Evolutionary conservation across 2,113 vertebrate species (phyloP).

Genomic region (Carassius carassius): DNA sequence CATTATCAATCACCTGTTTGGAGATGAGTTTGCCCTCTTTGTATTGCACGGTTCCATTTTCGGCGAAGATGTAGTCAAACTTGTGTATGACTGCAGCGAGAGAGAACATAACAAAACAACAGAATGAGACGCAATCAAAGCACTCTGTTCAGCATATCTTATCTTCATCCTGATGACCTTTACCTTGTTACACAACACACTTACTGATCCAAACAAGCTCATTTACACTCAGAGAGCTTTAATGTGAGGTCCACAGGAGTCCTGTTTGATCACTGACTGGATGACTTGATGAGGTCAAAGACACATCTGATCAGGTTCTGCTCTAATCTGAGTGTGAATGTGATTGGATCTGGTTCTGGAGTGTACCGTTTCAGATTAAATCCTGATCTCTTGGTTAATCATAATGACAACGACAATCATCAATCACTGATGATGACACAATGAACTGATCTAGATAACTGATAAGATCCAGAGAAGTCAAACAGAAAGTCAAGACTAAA

Average conservation of each 20-base stretch:
- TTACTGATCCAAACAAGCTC: background rate
- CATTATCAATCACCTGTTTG: conserved; percentile 82
- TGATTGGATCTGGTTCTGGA: background rate
- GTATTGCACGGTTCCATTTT: conserved; percentile 96
- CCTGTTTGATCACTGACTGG: background rate
- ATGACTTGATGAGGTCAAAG: background rate
- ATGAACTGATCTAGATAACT: background rate
- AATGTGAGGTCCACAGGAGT: background rate
- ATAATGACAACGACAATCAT: background rate
- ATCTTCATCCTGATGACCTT: background rate
- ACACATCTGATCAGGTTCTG: background rate
- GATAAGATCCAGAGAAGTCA: background rate
- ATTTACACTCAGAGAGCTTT: background rate
- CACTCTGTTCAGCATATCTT: background rate
- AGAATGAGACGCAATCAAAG: background rate
- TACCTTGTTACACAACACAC: conserved; percentile 15
- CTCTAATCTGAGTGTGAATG: background rate
- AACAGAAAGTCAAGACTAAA: background rate
- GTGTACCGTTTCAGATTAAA: background rate
- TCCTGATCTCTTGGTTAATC: background rate
- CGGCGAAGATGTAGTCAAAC: conserved; percentile 97
- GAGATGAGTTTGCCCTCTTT: conserved; percentile 91
- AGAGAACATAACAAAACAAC: conserved; percentile 37
- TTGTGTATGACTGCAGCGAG: conserved; percentile 86
- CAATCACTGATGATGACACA: background rate